phyloP scores from a whole-genome alignment of 2,113 vertebrate species.

The Epinephelus lanceolatus region DNA sequence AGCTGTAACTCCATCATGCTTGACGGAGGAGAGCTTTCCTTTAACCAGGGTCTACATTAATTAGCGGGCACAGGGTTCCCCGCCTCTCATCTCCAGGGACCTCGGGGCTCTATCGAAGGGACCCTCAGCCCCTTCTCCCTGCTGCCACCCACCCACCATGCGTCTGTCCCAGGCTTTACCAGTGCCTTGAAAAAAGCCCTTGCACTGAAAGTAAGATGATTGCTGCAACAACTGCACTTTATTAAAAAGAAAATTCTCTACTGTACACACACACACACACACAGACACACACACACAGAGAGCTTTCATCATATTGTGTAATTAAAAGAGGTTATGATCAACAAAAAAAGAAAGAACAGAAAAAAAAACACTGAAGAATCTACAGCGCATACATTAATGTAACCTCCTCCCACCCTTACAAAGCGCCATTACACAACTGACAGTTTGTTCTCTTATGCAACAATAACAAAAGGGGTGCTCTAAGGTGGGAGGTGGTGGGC shows the following conservation, averaged over 20 bases:
- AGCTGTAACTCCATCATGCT: constrained; percentile 21
- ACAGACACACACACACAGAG: neutral
- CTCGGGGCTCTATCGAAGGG: constrained; percentile 32
- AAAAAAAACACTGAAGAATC: neutral
- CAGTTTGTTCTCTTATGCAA: constrained; percentile 31
- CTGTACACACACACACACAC: neutral
- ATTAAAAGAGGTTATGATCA: constrained; percentile 4
- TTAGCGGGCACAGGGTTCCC: constrained; percentile 64
- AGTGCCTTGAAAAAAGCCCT: neutral
- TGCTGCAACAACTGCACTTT: neutral
- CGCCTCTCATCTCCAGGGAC: constrained; percentile 47
- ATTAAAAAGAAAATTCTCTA: neutral
- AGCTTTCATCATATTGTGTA: neutral
- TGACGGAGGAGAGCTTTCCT: constrained; percentile 49
- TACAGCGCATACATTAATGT: neutral
- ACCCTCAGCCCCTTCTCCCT: constrained; percentile 25
- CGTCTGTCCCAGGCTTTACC: constrained; percentile 57
- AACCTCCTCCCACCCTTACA: neutral
- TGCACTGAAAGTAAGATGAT: neutral
- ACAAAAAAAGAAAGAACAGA: neutral
- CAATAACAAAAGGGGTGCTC: neutral
- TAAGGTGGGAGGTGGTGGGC: neutral
- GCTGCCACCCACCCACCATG: constrained; percentile 53
- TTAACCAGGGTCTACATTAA: constrained; percentile 72
- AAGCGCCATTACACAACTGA: constrained; percentile 6